Base-by-base conservation (phyloP, 2,797 vertebrate species). In the Epinephelus malabaricus region DNA sequence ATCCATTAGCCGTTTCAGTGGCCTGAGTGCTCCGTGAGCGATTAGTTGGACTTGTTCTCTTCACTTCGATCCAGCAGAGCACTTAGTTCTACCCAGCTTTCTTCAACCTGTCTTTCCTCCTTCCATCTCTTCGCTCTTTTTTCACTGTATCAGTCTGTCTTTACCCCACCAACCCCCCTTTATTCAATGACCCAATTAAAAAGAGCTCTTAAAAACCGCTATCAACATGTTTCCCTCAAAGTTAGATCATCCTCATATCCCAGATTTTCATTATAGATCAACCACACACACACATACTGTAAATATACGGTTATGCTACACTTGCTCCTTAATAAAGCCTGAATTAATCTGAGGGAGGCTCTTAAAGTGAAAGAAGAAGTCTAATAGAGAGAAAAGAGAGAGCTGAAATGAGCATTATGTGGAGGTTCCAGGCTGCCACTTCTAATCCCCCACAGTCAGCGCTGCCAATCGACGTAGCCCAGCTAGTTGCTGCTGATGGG, bases 261-360 rank as follows among this genome's bases (percentile, higher is more conserved):
- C 56, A 61, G 79, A 89, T 88, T 87, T 86, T 61, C 73, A 88
- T 81, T 77, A 83, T 68, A 82, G 78, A 87, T 89, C 78, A 80
- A 49, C 10, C 10, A 2, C 17, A 43, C 40, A 43, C 40, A 63
- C 25, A 68, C 68, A 81, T 69, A 18, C 19, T 68, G 53, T 59
- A 78, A 83, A 83, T 76, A 55, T 27, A 53, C 11, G 3, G 14
- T 58, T 74, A 51, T 64, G 55, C 49, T 55, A 34, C 34, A 50
- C 18, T 71, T 38, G 49, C 51, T 81, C 3, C 10, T 40, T 77
- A 76, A 73, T 55, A 66, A 73, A 59, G 54, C 47, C 19, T 46
- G 27, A 73, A 68, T 73, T 65, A 66, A 75, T 80, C 40, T 25
- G n/a, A 61, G 50, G 8, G 17, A 2, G 9, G 40, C 60, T 79